Conservation (phyloP, 1,140 invertebrate genomes). For the Pachypsylla venusta region DNA sequence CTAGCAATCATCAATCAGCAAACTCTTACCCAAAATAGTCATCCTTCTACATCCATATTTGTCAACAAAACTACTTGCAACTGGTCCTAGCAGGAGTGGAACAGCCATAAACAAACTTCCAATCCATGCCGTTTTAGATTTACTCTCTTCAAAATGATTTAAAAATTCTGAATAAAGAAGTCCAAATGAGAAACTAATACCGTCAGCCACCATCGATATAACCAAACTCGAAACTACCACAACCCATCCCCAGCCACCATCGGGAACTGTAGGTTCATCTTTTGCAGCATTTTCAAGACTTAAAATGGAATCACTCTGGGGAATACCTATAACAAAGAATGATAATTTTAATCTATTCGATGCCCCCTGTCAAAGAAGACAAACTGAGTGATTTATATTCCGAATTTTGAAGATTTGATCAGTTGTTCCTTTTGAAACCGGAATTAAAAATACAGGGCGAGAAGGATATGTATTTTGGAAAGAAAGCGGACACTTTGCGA, state of each 20-base stretch:
- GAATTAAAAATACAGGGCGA: too few relatives aligned
- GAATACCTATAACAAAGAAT: background rate
- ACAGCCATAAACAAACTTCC: constrained; percentile 77
- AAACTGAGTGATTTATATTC: too few relatives aligned
- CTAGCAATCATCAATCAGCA: too few relatives aligned
- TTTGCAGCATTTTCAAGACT: background rate
- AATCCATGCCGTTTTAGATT: constrained; percentile 73
- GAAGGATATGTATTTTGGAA: too few relatives aligned
- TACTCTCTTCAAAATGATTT: constrained; percentile 63
- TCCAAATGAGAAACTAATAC: constrained; percentile 85
- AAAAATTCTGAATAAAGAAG: constrained; percentile 74
- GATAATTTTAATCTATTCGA: too few relatives aligned
- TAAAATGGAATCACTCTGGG: background rate
- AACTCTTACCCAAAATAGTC: constrained; percentile 21
- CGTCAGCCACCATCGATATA: constrained; percentile 88
- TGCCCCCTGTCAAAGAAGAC: too few relatives aligned
- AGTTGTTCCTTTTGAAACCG: too few relatives aligned
- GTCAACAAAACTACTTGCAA: constrained; percentile 74
- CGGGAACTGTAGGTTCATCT: constrained; percentile 39
- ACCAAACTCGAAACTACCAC: constrained; percentile 70
- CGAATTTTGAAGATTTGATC: too few relatives aligned
- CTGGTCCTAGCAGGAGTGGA: constrained; percentile 67
- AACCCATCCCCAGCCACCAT: constrained; percentile 74
- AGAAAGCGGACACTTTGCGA: too few relatives aligned
- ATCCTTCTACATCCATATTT: constrained; percentile 55